Base-by-base conservation (phyloP, 2,888 invertebrate genomes). In the Adelognathus sp. region DNA sequence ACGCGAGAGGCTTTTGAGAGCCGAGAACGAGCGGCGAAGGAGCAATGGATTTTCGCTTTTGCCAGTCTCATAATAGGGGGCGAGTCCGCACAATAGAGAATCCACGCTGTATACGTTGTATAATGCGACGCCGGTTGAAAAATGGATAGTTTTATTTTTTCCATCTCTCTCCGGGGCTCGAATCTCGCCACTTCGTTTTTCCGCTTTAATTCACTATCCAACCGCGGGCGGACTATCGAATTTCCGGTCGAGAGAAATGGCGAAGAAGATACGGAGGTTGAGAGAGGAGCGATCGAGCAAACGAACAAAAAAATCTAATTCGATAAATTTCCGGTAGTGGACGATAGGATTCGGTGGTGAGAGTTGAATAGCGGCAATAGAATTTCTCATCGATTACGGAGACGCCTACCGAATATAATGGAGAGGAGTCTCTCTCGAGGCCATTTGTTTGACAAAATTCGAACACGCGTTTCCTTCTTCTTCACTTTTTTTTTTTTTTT, bases 201-300 rank as follows among this genome's bases (percentile, higher is more conserved):
- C 64, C 76, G 64, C 70, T 76, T 76, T 76, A 76, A 76, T 76
- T 76, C 70, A 76, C 64, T 76, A 76, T 70, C 63, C 63, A 58
- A 64, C 63, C 75, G 31, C 58, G 33, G 36, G 46, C 58, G 76
- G 36, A 76, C 70, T 64, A 64, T 70, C 76, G 64, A 76, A 76
- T 76, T 76, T 70, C 76, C 76, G 70, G 75, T 70, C 46, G 58
- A 76, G 63, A 70, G 76, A 16, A 64, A 70, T 64, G 63, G 36
- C 56, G 50, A 39, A 46, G 41, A 63, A 46, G 56, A 54, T n/a
- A 69, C 36, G 27, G 41, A 29, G 60, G 29, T 31, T 33, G 24
- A 11, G 16, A 21, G 46, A 7, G 66, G 58, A 16, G 73, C n/a
- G n/a, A 29, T 33, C 39, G 71, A 72, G 54, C 52, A 80, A 69